Evolutionary conservation across 2,797 vertebrate species (phyloP), one percentile per base, ranked within the genome.

Genomic region (Lithobates pipiens): DNA sequence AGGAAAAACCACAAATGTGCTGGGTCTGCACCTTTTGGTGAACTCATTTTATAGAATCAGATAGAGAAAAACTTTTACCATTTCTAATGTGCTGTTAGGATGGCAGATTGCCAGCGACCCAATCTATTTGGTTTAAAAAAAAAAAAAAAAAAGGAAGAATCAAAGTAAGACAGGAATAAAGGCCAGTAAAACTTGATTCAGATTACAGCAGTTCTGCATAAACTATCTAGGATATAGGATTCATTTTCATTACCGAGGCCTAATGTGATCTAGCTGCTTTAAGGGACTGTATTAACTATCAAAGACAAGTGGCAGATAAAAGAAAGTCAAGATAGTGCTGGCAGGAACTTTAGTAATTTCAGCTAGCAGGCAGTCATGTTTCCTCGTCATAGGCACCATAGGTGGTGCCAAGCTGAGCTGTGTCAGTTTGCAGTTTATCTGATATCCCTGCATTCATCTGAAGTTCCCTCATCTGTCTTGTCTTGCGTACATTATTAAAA

Each of bases 11-110:
- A 93, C 93, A 93, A 95, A 96, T 95, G 93, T 96, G 95, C 95
- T 96, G 93, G 94, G 93, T 95, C 93, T 96, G 95, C 95, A 95
- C 94, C 94, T 95, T 95, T 93, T 93, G 89, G 90, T 93, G 93
- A 95, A 95, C 94, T 95, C 94, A 95, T 95, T 96, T 95, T 93
- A 94, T 92, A 93, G 94, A 95, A 94, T 96, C 95, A 95, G 94
- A 95, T 95, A 95, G 94, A 95, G 91, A 93, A 91, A 93, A 95
- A 95, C 93, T 92, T 91, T 92, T 92, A 95, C 93, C 93, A 93
- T 95, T 95, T 93, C 93, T 95, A 95, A 96, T 95, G 93, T 92
- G 92, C 91, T 91, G 94, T 93, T 94, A 94, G 93, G 94, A 93
- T 94, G 93, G 94, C 93, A 94, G 91, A 89, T 91, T 9, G 93